Conservation (phyloP, 2,797 vertebrate genomes). For the Falco cherrug region DNA sequence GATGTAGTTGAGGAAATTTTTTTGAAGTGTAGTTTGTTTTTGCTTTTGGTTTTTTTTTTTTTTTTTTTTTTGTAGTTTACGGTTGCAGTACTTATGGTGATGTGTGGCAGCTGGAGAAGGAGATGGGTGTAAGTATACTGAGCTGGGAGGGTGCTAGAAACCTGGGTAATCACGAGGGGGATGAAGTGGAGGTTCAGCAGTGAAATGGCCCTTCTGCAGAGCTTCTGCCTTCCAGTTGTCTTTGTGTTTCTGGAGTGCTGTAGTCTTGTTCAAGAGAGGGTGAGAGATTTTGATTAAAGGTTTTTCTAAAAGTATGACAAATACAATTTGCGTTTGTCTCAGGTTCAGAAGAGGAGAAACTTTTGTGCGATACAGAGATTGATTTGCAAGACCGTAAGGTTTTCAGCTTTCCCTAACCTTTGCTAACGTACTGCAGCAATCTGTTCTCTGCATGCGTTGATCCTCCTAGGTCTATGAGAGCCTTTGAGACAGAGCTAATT, state of each 20-base stretch:
- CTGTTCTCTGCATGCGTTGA: neutral
- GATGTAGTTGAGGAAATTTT: neutral
- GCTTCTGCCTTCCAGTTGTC: neutral
- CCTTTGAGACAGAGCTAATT: conserved; percentile 20
- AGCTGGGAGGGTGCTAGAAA: neutral
- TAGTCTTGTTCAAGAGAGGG: neutral
- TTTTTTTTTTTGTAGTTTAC: neutral
- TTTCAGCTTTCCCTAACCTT: neutral
- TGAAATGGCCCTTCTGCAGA: neutral
- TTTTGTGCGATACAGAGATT: neutral
- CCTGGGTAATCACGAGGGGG: neutral
- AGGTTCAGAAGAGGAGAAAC: neutral
- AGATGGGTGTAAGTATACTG: neutral
- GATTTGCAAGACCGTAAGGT: neutral
- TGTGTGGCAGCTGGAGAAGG: neutral
- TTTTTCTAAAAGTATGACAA: neutral
- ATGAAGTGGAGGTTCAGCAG: neutral
- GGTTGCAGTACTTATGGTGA: neutral
- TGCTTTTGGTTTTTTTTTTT: no score
- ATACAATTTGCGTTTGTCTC: neutral
- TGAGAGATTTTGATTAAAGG: neutral
- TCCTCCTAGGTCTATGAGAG: conserved; percentile 6
- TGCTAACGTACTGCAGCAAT: neutral
- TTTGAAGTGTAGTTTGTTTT: neutral
- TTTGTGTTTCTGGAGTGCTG: neutral